Evolutionary conservation across 1,140 invertebrate species (phyloP).

Genomic region (Penaeus japonicus): DNA sequence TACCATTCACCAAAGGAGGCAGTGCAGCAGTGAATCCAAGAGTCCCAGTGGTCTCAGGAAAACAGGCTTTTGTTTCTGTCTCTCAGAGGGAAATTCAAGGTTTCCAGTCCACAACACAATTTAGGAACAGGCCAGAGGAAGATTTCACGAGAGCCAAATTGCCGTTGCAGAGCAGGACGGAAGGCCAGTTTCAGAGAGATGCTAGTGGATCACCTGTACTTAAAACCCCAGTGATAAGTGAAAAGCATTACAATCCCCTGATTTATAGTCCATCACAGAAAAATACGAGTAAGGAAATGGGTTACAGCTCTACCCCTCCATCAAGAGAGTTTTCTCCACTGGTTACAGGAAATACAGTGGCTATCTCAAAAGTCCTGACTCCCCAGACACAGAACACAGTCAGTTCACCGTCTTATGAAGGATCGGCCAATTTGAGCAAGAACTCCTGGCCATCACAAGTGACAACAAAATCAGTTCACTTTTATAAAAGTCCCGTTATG

Average conservation of each 20-base stretch:
- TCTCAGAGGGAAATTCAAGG: no score
- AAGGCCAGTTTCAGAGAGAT: neutral
- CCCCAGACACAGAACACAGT: no score
- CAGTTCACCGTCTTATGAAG: no score
- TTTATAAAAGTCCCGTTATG: no score
- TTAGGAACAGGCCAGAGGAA: no score
- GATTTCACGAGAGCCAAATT: no score
- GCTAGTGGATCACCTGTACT: neutral
- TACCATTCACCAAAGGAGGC: neutral
- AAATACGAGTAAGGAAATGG: neutral
- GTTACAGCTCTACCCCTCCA: neutral
- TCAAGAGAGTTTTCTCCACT: neutral
- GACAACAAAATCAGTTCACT: no score
- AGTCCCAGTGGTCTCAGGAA: neutral
- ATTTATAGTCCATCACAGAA: conserved; percentile 14
- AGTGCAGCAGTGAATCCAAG: neutral
- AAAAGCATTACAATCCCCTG: conserved; percentile 23
- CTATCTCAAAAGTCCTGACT: no score
- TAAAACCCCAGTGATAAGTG: neutral
- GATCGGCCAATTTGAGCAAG: no score
- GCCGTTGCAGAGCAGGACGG: neutral
- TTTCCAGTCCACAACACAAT: no score
- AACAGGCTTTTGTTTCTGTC: neutral
- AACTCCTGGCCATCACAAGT: no score
- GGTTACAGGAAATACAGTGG: neutral